Base-by-base conservation (phyloP, 2,888 invertebrate genomes). In the Phania funesta region DNA sequence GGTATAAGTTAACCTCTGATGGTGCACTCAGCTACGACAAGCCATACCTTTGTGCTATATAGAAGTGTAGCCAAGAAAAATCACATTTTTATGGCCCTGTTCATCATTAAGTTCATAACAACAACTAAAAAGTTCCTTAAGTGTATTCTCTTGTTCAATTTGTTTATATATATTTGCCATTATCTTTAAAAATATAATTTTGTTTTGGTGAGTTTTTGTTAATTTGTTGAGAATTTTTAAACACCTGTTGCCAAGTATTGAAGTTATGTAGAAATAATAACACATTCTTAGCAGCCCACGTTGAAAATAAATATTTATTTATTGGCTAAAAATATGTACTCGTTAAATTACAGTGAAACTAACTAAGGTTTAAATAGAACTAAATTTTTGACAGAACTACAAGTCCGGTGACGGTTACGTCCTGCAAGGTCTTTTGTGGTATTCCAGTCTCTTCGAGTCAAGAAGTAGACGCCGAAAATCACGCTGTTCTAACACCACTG, bases 141-240 rank as follows among this genome's bases (percentile, higher is more conserved):
- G 64, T 78, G 78, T 78, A 62, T 78, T 71, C 29, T 71, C 71
- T 78, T 78, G 78, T 78, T 65, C 56, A 56, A 70, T 62, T 77
- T 54, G 68, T 54, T 62, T 46, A 62, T 64, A 62, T 46, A 4
- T 46, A 62, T 9, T 50, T 64, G 46, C 60, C 54, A 65, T 67
- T 70, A 71, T 64, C 62, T 64, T 71, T 13, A 46, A 24, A 16
- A 9, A 16, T 7, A 0, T 26, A 20, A 26, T 22, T 52, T 52
- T 18, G 8, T 5, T 60, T 64, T 70, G n/a, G 4, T 41, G 2
- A 13, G 3, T 44, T 44, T 44, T 18, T 44, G 6, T 44, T 3
- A 18, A 44, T 44, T 16, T 35, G 2, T 44, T 44, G 6, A 13
- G n/a, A 26, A 26, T 26, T 7, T 8, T 8, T 9, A 35, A 35